Evolutionary conservation across 2,113 vertebrate genomes (phyloP).

Genomic region (Cebus imitator): DNA sequence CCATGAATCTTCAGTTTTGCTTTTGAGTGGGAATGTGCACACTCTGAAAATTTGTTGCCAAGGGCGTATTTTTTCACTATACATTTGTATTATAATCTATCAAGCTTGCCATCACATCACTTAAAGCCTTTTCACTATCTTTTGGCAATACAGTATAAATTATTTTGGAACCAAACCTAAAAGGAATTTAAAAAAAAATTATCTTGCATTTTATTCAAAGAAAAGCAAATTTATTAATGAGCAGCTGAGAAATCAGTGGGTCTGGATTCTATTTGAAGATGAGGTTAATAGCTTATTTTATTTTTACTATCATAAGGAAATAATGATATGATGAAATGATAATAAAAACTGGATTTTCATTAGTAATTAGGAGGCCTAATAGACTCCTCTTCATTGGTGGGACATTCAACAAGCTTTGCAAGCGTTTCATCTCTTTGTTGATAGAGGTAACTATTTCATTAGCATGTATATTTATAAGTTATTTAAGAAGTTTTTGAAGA

Average conservation of each 20-base stretch:
- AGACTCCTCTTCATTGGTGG: background rate
- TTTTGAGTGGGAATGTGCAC: slow-evolving; percentile 24
- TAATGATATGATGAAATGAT: background rate
- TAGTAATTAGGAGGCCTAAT: background rate
- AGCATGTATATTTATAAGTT: background rate
- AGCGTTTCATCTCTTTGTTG: background rate
- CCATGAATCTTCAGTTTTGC: slow-evolving; percentile 61
- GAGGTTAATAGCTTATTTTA: background rate
- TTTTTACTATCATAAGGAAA: slow-evolving; percentile 35
- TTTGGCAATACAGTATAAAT: slow-evolving; percentile 36
- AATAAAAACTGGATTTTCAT: background rate
- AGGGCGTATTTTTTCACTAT: background rate
- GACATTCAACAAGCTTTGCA: background rate
- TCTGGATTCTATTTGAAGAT: background rate
- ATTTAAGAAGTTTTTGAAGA: background rate
- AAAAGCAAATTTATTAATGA: slow-evolving; percentile 17
- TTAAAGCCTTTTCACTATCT: background rate
- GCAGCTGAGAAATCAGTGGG: background rate
- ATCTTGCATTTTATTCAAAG: slow-evolving; percentile 51
- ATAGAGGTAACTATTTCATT: slow-evolving; percentile 1
- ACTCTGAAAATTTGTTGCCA: slow-evolving; percentile 12
- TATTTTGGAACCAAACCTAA: slow-evolving; percentile 45
- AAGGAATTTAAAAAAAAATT: background rate
- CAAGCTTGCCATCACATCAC: slow-evolving; percentile 2
- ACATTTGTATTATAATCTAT: slow-evolving; percentile 38